Evolutionary conservation across 1,140 invertebrate genomes (phyloP).

Genomic region (Ladona fulva): DNA sequence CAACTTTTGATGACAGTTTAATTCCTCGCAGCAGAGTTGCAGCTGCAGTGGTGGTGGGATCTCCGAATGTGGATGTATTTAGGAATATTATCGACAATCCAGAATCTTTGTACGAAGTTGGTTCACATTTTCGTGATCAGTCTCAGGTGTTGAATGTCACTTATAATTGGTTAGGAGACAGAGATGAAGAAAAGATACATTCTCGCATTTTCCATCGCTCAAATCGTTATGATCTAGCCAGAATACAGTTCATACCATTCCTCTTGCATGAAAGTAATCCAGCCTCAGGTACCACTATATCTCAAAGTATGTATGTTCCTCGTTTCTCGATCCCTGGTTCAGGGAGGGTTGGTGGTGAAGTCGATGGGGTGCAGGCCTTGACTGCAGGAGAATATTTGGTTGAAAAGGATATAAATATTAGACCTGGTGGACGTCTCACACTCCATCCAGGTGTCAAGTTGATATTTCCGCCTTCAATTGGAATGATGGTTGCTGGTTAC

Average conservation of each 20-base stretch:
- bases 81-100: conserved; percentile 91
- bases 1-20: conserved; percentile 50
- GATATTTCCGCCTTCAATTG: conserved; percentile 77
- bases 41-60: conserved; percentile 80
- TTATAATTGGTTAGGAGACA: conserved; percentile 85
- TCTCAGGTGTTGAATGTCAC: conserved; percentile 88
- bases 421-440: conserved; percentile 76
- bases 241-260: conserved; percentile 77
- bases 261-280: conserved; percentile 76
- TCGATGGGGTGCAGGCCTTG: conserved; percentile 74
- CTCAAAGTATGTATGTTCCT: conserved; percentile 62
- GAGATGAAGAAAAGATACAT: conserved; percentile 67
- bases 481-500: conserved; percentile 92
- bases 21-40: conserved; percentile 80
- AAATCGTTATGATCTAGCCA: conserved; percentile 84
- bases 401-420: conserved; percentile 80
- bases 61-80: conserved; percentile 80
- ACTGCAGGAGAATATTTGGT: conserved; percentile 73
- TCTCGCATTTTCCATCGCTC: conserved; percentile 50
- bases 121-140: conserved; percentile 89
- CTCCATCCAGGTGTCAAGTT: conserved; percentile 80
- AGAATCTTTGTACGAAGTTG: conserved; percentile 85
- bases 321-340: conserved; percentile 57
- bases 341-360: conserved; percentile 73
- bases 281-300: conserved; percentile 62